Conservation (phyloP, 2,888 invertebrate genomes). For the Agrotis puta region DNA sequence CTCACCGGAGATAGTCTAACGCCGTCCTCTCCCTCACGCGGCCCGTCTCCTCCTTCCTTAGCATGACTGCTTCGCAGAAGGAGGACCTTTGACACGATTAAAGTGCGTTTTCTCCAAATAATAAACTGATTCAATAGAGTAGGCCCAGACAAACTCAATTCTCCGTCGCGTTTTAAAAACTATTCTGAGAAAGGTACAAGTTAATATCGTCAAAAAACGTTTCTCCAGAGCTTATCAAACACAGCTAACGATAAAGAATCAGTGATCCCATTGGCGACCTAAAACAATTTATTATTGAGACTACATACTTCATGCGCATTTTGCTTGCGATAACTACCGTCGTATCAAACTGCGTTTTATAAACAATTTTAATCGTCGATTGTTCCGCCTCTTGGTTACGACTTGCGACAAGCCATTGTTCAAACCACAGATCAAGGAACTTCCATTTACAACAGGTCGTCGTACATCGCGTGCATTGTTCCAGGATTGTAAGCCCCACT, state of each 20-base stretch:
- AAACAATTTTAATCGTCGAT: slow-evolving; percentile 88
- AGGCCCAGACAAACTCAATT: too few species aligned
- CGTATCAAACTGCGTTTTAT: slow-evolving; percentile 83
- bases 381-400: slow-evolving; percentile 83
- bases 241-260: slow-evolving; percentile 62
- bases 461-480: slow-evolving; percentile 79
- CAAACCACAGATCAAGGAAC: slow-evolving; percentile 69
- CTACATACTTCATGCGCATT: slow-evolving; percentile 58
- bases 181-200: background rate
- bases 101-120: too few species aligned
- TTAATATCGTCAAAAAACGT: slow-evolving; percentile 7
- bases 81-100: too few species aligned
- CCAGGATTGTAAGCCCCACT: slow-evolving; percentile 72
- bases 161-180: too few species aligned
- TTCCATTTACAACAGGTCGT: slow-evolving; percentile 68
- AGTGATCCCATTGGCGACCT: slow-evolving; percentile 60
- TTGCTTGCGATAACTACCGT: slow-evolving; percentile 75
- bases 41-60: too few species aligned
- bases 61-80: too few species aligned
- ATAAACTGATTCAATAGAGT: too few species aligned
- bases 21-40: too few species aligned
- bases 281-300: slow-evolving; percentile 63
- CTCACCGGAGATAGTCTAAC: too few species aligned
- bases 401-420: slow-evolving; percentile 85
- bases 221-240: slow-evolving; percentile 60